phyloP scores from a whole-genome alignment of 2,888 invertebrate genomes.

The Trissolcus brochymenae region DNA sequence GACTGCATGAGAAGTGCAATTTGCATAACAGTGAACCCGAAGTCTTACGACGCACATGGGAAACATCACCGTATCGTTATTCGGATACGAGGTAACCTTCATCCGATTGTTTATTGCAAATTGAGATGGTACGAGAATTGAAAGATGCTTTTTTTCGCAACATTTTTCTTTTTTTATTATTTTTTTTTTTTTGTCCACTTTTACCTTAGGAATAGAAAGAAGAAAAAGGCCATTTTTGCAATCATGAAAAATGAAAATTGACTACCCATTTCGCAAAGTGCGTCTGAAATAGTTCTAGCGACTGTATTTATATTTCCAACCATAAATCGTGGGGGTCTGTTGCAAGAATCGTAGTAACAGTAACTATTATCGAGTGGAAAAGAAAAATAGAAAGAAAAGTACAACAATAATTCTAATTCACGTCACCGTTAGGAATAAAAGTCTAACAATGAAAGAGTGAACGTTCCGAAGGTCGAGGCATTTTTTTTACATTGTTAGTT shows the following conservation, averaged over 20 bases:
- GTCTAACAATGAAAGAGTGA: constrained; percentile 42
- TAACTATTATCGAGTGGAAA: no score
- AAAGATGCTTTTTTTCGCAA: no score
- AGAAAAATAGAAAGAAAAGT: constrained; percentile 29
- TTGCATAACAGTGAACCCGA: constrained; percentile 56
- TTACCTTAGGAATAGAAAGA: neutral
- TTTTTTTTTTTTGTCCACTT: neutral
- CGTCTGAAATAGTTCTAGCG: no score
- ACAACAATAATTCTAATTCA: constrained; percentile 48
- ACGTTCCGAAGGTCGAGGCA: constrained; percentile 36
- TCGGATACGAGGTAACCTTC: constrained; percentile 20
- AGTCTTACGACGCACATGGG: constrained; percentile 51
- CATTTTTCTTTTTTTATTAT: neutral
- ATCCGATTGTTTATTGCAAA: constrained; percentile 4
- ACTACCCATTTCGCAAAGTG: no score
- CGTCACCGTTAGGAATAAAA: constrained; percentile 37
- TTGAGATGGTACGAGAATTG: neutral
- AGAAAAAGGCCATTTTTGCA: no score
- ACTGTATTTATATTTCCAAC: no score
- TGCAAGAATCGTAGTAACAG: no score
- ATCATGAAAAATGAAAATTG: no score
- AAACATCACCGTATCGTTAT: constrained; percentile 46
- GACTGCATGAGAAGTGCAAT: constrained; percentile 53
- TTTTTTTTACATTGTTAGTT: constrained; percentile 51
- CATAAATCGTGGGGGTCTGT: no score